Conservation (phyloP, 2,888 invertebrate species). For the Synanthedon tipuliformis region DNA sequence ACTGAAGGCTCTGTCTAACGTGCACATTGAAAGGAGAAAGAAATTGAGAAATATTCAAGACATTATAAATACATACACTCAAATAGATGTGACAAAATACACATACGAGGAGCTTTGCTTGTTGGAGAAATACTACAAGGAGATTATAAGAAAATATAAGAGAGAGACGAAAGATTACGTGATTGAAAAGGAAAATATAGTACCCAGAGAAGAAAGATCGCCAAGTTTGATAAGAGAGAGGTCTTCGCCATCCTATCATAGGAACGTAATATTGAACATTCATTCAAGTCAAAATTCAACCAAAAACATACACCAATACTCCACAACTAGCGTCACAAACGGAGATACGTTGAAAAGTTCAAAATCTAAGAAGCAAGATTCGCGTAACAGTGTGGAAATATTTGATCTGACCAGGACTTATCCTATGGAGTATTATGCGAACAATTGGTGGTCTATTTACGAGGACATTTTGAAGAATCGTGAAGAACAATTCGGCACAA, state of each 20-base stretch:
- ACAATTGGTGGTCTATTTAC: constrained; percentile 66
- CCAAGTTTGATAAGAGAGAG: constrained; percentile 18
- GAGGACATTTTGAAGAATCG: constrained; percentile 53
- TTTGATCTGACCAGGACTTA: constrained; percentile 53
- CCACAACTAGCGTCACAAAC: constrained; percentile 19
- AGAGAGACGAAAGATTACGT: constrained; percentile 17
- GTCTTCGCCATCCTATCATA: constrained; percentile 26
- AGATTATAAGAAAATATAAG: constrained; percentile 53
- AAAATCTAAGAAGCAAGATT: constrained; percentile 22
- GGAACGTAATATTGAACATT: constrained; percentile 36
- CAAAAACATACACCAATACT: constrained; percentile 32
- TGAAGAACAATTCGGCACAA: constrained; percentile 57
- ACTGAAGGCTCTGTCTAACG: constrained; percentile 45
- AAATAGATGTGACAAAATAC: constrained; percentile 51
- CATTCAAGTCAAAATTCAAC: constrained; percentile 28
- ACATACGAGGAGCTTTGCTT: constrained; percentile 59
- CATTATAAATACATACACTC: constrained; percentile 50
- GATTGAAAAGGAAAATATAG: constrained; percentile 32
- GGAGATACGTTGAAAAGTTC: constrained; percentile 27
- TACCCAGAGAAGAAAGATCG: constrained; percentile 17
- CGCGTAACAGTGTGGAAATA: constrained; percentile 37
- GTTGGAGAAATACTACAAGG: constrained; percentile 57
- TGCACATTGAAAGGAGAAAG: constrained; percentile 39
- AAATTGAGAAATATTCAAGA: constrained; percentile 45
- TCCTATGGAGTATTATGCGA: constrained; percentile 58